phyloP scores from a whole-genome alignment of 1,140 invertebrate genomes.

The Neuroterus valhalla region DNA sequence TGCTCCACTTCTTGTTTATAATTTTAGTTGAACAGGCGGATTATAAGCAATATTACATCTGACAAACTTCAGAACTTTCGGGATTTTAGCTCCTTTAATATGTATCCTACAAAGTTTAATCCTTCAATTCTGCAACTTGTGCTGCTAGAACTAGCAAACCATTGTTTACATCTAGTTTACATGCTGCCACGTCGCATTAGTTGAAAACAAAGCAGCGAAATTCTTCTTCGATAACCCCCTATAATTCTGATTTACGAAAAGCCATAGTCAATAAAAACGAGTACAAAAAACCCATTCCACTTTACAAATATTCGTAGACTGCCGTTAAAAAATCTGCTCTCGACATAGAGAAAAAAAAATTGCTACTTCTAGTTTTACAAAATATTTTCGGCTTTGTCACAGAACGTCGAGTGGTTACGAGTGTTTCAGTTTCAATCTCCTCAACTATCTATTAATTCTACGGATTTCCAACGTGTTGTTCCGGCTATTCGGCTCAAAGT shows the following conservation, averaged over 20 bases:
- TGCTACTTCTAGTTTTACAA: not conserved
- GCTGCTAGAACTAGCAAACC: not conserved
- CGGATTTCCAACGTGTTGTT: no score
- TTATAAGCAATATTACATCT: not conserved
- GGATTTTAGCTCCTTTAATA: not conserved
- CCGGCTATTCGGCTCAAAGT: no score
- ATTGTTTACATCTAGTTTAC: slow-evolving; percentile 23
- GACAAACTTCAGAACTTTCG: not conserved
- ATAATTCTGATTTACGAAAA: not conserved
- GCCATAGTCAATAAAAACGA: not conserved
- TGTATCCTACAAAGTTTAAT: not conserved
- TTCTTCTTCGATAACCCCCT: not conserved
- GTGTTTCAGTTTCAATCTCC: no score
- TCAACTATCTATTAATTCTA: no score
- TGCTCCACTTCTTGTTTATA: not conserved
- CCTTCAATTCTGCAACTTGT: not conserved
- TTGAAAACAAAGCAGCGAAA: not conserved
- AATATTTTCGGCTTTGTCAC: not conserved
- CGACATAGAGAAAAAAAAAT: no score
- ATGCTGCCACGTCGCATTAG: not conserved
- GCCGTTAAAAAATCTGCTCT: no score
- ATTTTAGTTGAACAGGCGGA: not conserved
- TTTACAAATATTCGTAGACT: no score
- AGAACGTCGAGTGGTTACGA: no score
- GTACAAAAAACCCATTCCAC: not conserved